phyloP scores from a whole-genome alignment of 2,113 vertebrate genomes.

The Malaclemys terrapin region DNA sequence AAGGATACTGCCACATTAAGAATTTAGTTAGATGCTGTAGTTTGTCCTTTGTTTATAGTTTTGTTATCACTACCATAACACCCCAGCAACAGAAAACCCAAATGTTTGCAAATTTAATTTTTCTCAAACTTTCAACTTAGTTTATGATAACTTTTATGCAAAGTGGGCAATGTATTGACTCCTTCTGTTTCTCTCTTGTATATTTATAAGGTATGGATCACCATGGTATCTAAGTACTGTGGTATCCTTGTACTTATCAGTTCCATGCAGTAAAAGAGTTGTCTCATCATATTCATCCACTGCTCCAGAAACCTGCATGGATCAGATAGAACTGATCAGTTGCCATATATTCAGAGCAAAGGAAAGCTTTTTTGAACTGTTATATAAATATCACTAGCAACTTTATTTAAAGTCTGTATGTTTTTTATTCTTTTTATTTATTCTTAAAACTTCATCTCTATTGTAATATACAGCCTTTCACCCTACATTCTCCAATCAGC shows the following conservation, averaged over 20 bases:
- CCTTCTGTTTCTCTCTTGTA: constrained; percentile 56
- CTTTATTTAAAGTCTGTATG: not conserved
- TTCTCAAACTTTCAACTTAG: constrained; percentile 48
- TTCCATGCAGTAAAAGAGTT: not conserved
- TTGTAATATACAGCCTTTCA: not conserved
- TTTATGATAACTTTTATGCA: constrained; percentile 62
- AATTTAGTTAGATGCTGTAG: not conserved
- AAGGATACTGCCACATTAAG: constrained; percentile 12
- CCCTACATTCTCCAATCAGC: not conserved
- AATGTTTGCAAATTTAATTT: constrained; percentile 54
- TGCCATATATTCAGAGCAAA: not conserved
- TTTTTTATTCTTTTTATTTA: constrained; percentile 21
- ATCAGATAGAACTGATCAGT: not conserved
- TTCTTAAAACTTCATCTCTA: not conserved
- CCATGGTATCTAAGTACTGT: constrained; percentile 50
- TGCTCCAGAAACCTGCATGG: not conserved
- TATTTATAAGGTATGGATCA: constrained; percentile 53
- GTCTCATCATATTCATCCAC: not conserved
- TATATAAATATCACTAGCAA: not conserved
- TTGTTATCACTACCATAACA: constrained; percentile 16
- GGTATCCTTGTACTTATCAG: not conserved
- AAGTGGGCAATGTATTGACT: constrained; percentile 17
- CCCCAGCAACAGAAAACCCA: constrained; percentile 57
- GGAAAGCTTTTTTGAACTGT: not conserved
- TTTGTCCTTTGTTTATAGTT: constrained; percentile 6